phyloP scores from a whole-genome alignment of 2,888 invertebrate species.

The Hylaea fasciaria region DNA sequence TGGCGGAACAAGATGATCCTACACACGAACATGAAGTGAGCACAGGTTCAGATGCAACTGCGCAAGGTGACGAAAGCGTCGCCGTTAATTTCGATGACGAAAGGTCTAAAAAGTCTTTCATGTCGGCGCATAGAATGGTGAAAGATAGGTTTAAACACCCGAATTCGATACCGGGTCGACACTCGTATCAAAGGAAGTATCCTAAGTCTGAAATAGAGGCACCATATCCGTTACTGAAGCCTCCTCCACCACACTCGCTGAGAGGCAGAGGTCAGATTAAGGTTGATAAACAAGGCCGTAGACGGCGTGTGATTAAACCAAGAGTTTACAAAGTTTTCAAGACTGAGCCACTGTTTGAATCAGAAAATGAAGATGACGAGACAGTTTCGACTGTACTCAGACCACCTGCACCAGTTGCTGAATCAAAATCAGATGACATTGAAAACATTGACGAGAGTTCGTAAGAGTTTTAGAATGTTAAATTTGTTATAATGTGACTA shows the following conservation, averaged over 20 bases:
- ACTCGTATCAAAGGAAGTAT: slow-evolving; percentile 65
- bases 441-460: slow-evolving; percentile 31
- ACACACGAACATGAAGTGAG: slow-evolving; percentile 60
- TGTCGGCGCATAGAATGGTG: slow-evolving; percentile 53
- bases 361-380: slow-evolving; percentile 53
- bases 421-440: slow-evolving; percentile 58
- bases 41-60: slow-evolving; percentile 59
- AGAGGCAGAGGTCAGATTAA: slow-evolving; percentile 58
- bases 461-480: slow-evolving; percentile 7
- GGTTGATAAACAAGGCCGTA: slow-evolving; percentile 61
- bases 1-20: slow-evolving; percentile 74
- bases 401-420: slow-evolving; percentile 62
- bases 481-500: neutral
- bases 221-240: slow-evolving; percentile 77
- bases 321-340: slow-evolving; percentile 66
- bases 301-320: slow-evolving; percentile 65
- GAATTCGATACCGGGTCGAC: slow-evolving; percentile 60
- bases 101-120: slow-evolving; percentile 58
- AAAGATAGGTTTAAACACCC: slow-evolving; percentile 65
- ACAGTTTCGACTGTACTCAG: slow-evolving; percentile 61
- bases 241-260: slow-evolving; percentile 67
- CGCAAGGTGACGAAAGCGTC: slow-evolving; percentile 57
- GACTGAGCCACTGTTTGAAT: slow-evolving; percentile 70
- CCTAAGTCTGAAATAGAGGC: slow-evolving; percentile 66
- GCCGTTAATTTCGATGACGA: slow-evolving; percentile 57